Evolutionary conservation across 2,888 invertebrate species (phyloP).

Genomic region (Dromius quadrimaculatus): DNA sequence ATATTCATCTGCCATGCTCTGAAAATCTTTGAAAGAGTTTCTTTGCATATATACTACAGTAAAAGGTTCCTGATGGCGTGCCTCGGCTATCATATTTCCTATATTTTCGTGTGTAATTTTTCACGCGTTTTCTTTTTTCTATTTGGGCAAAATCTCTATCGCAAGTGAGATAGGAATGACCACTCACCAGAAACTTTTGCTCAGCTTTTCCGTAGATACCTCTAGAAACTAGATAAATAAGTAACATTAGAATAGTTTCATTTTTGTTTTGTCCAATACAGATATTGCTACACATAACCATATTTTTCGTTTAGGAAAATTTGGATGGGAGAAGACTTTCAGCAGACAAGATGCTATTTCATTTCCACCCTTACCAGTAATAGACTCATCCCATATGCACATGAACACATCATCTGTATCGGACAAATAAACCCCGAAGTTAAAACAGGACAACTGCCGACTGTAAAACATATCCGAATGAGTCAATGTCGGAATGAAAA

Average conservation of each 20-base stretch:
- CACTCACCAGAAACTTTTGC: not conserved
- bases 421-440: slow-evolving; percentile 56
- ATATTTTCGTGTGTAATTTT: too few relatives aligned
- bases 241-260: too few relatives aligned
- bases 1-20: too few relatives aligned
- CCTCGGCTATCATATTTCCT: too few relatives aligned
- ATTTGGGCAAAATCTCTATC: not conserved
- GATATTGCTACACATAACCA: not conserved
- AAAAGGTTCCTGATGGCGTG: too few relatives aligned
- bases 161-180: not conserved
- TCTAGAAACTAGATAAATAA: too few relatives aligned
- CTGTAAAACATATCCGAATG: slow-evolving; percentile 58
- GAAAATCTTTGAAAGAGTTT: too few relatives aligned
- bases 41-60: too few relatives aligned
- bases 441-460: slow-evolving; percentile 58
- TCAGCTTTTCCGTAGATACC: too few relatives aligned
- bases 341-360: slow-evolving; percentile 54
- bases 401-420: slow-evolving; percentile 54
- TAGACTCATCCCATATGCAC: slow-evolving; percentile 55
- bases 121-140: not conserved
- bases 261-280: too few relatives aligned
- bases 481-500: slow-evolving; percentile 57
- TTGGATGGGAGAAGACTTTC: slow-evolving; percentile 32
- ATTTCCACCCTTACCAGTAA: slow-evolving; percentile 55
- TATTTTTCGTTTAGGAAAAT: slow-evolving; percentile 3